phyloP scores from a whole-genome alignment of 2,888 invertebrate species.

The Smittia sp. region DNA sequence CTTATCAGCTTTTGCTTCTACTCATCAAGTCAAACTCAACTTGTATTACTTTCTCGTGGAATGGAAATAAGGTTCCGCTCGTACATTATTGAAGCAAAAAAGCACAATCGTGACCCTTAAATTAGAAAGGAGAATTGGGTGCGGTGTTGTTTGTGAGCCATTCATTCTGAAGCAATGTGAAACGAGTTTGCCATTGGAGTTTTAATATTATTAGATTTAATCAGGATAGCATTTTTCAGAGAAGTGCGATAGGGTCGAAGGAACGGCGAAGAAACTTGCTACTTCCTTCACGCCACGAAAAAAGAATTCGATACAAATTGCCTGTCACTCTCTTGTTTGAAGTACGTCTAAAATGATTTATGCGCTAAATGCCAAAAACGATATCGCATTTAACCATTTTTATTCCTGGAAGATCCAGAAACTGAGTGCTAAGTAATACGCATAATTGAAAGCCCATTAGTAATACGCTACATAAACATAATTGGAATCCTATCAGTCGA shows the following conservation, averaged over 20 bases:
- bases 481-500: too few relatives aligned
- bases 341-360: conserved; percentile 9
- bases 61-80: neutral
- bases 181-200: neutral
- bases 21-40: conserved; percentile 28
- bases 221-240: neutral
- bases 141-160: neutral
- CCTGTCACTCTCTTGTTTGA: conserved; percentile 25
- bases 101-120: conserved; percentile 25
- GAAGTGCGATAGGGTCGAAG: neutral
- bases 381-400: neutral
- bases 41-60: neutral
- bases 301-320: conserved; percentile 28
- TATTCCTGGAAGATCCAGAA: neutral
- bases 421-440: too few relatives aligned
- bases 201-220: conserved; percentile 18
- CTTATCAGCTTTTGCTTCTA: conserved; percentile 28
- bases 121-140: conserved; percentile 9
- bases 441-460: too few relatives aligned
- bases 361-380: neutral
- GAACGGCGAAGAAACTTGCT: neutral
- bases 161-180: neutral
- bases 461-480: too few relatives aligned
- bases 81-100: conserved; percentile 5
- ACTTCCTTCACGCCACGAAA: neutral